Evolutionary conservation across 2,888 invertebrate species (phyloP).

Genomic region (Subacronicta megacephala): DNA sequence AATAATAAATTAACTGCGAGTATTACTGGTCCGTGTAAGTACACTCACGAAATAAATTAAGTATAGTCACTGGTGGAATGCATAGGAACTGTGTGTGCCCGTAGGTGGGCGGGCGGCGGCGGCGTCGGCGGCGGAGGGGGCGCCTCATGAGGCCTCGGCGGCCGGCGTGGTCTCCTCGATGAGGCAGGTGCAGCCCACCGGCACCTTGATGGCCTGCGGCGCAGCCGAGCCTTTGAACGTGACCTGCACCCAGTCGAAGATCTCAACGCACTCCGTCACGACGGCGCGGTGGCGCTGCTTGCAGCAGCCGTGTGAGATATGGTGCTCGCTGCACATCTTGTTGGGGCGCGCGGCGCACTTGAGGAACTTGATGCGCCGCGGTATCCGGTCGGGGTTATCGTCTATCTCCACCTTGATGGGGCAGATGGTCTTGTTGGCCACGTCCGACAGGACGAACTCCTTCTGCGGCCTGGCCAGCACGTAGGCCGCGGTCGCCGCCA

Average conservation of each 20-base stretch:
- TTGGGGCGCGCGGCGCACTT: constrained; percentile 73
- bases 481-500: constrained; percentile 51
- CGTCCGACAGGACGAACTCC: constrained; percentile 68
- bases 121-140: constrained; percentile 8
- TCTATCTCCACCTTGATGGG: constrained; percentile 74
- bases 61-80: constrained; percentile 49
- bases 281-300: constrained; percentile 70
- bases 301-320: constrained; percentile 78
- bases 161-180: constrained; percentile 65
- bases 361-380: constrained; percentile 79
- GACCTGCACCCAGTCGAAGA: constrained; percentile 81
- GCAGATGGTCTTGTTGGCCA: constrained; percentile 78
- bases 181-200: constrained; percentile 84
- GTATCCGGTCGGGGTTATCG: constrained; percentile 72
- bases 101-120: constrained; percentile 10
- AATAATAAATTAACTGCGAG: constrained; percentile 57
- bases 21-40: constrained; percentile 26
- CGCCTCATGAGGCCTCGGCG: constrained; percentile 43
- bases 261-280: constrained; percentile 79
- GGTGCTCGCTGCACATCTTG: constrained; percentile 70
- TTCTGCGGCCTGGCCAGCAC: constrained; percentile 57
- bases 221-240: constrained; percentile 60
- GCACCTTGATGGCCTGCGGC: constrained; percentile 65
- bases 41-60: constrained; percentile 53
- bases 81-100: constrained; percentile 60